Base-by-base conservation (phyloP, 2,888 invertebrate species). In the Tyria jacobaeae region DNA sequence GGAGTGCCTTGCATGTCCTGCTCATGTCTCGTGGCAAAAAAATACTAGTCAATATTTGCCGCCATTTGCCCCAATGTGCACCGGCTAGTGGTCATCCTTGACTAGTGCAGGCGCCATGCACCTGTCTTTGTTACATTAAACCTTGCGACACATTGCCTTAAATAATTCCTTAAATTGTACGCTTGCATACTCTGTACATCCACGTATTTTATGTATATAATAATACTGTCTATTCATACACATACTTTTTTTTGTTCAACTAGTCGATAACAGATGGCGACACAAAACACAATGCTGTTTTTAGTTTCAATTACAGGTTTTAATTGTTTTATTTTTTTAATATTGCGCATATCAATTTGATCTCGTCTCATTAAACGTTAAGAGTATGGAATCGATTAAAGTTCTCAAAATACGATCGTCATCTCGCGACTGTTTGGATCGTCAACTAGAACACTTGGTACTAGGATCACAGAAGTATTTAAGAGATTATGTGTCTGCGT, bases 361-460 rank as follows among this genome's bases (percentile, higher is more conserved):
- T 58, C 48, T 58, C 48, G 15, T 75, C 67, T 72, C 60, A 72
- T 72, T 75, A 75, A 67, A 70, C 64, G 73, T 65, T 61, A 67
- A 66, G 21, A 44, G 56, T 57, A 73, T 60, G 52, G 62, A 73
- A 71, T 76, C 73, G 70, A 77, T 78, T 77, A 74, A 75, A 73
- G 71, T 73, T 79, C 68, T 77, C 68, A 69, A 80, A 80, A 82
- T 82, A 78, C 74, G 79, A 76, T 64, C 69, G 77, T 85, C 86
- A 86, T 89, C 86, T 86, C 76, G 83, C 81, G 88, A 85, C 84
- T 84, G 85, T 85, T 87, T 78, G 88, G 89, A 91, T 89, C 93
- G 91, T 94, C 93, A 94, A 93, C 90, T 94, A 91, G 94, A 94
- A 93, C 94, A 93, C 88, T 82, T 71, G 68, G 80, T 90, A 93